Base-by-base conservation (phyloP, 2,888 invertebrate genomes). In the Drosophila fulvimacula region DNA sequence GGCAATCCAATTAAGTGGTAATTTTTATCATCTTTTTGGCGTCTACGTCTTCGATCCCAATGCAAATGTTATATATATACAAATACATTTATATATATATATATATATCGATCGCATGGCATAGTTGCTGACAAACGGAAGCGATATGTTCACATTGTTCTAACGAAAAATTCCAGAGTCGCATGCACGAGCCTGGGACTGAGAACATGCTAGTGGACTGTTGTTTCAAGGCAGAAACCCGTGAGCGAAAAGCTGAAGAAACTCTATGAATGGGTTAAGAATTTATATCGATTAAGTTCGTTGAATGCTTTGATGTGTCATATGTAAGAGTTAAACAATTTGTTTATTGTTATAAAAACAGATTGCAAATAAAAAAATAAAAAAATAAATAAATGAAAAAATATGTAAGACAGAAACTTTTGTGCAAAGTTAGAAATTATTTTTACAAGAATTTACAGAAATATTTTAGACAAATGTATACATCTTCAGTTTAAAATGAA, bases 61-160 rank as follows among this genome's bases (percentile, higher is more conserved):
- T 52, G 52, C 52, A 52, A 52, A 52, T 52, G 24, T 38, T 38
- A 34, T 51, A 34, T 19, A 15, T 19, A 30, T 3, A 44, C 0
- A 44, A 0, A 21, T 11, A 19, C 1, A 17, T 17, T 9, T 9
- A 44, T 9, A 13, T 34, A 19, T 34, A 19, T 19, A 32, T 13
- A 19, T 27, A n/a, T n/a, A 51, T 58, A 51, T 49, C 44, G n/a
- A n/a, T n/a, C n/a, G 55, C 19, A 27, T 52, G 21, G 51, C 52
- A 88, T 81, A 71, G 75, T 67, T 80, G 67, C 73, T 82, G 86
- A 68, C 86, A 89, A 88, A 89, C 85, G 85, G 90, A 86, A 86
- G 90, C 90, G 85, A 86, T 88, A 80, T 70, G 73, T 89, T 79
- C 86, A 89, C 81, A 86, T 85, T 75, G 73, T 85, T 89, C 86